phyloP scores from a whole-genome alignment of 2,113 vertebrate species.

The Lynx canadensis region DNA sequence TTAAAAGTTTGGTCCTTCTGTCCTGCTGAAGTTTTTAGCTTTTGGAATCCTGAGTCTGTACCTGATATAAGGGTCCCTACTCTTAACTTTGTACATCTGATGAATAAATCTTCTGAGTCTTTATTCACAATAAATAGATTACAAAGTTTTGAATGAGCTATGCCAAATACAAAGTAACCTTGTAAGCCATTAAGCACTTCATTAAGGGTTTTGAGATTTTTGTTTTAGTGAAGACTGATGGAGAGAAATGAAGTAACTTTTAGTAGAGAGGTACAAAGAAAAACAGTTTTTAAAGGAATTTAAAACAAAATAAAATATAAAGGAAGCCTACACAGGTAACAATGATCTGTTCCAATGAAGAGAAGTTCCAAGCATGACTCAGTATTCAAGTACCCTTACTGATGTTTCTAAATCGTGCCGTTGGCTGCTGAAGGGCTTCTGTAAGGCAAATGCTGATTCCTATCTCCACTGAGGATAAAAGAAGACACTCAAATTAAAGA shows the following conservation, averaged over 20 bases:
- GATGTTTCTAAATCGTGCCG: not conserved
- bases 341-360: not conserved
- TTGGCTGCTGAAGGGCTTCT: not conserved
- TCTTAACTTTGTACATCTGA: not conserved
- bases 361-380: not conserved
- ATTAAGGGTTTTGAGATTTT: not conserved
- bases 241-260: not conserved
- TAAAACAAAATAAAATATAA: not conserved
- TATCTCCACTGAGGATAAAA: not conserved
- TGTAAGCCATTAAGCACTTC: not conserved
- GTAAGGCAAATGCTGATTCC: not conserved
- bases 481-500: not conserved
- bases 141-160: not conserved
- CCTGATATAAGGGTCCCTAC: not conserved
- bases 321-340: not conserved
- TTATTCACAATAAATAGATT: not conserved
- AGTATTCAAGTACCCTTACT: not conserved
- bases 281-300: not conserved
- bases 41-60: not conserved
- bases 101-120: not conserved
- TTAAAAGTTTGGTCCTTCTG: not conserved
- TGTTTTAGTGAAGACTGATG: slow-evolving; percentile 8
- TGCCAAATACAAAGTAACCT: not conserved
- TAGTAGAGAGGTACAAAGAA: not conserved
- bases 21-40: not conserved